phyloP scores from a whole-genome alignment of 1,140 invertebrate species.

The Drosophila repletoides region DNA sequence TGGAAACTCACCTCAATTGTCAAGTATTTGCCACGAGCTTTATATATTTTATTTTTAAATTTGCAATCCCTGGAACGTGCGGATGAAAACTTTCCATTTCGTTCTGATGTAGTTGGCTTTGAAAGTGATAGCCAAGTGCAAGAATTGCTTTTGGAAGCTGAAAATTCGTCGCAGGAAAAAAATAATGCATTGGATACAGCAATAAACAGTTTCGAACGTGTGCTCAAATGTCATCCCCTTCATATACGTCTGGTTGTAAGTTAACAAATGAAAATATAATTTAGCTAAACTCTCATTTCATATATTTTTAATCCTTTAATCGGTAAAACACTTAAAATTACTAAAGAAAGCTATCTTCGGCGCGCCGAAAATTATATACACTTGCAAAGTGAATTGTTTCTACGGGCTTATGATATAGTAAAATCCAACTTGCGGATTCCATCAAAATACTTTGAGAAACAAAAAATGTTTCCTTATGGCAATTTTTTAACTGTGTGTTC shows the following conservation, averaged over 20 bases:
- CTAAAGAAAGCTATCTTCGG: no score
- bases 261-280: background rate
- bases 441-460: no score
- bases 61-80: slow-evolving; percentile 90
- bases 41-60: slow-evolving; percentile 95
- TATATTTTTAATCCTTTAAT: no score
- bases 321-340: no score
- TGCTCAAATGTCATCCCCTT: slow-evolving; percentile 87
- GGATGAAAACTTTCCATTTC: slow-evolving; percentile 86
- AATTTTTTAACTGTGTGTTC: no score
- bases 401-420: no score
- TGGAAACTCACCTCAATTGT: slow-evolving; percentile 90
- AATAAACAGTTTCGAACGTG: slow-evolving; percentile 76
- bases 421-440: no score
- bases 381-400: no score
- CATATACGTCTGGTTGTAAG: slow-evolving; percentile 86
- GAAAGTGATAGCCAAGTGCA: slow-evolving; percentile 88
- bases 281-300: background rate
- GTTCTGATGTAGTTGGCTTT: slow-evolving; percentile 89
- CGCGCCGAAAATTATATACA: no score
- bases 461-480: no score
- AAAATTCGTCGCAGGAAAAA: slow-evolving; percentile 65
- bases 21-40: slow-evolving; percentile 89
- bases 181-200: slow-evolving; percentile 63
- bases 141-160: slow-evolving; percentile 83